phyloP scores from a whole-genome alignment of 2,797 vertebrate species.

The Pantherophis alleghaniensis region DNA sequence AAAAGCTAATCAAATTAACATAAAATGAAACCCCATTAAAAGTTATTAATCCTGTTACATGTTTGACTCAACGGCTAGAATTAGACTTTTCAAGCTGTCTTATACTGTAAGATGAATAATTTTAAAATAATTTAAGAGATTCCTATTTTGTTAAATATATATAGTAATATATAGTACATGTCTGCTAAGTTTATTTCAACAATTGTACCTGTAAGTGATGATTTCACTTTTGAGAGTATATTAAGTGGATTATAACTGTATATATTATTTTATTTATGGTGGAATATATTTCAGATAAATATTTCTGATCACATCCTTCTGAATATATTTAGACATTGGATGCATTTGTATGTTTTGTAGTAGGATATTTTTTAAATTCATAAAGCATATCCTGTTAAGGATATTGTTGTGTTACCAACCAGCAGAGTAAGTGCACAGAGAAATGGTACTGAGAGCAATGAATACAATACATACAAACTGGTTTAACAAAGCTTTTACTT shows the following conservation, averaged over 20 bases:
- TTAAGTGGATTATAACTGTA: background rate
- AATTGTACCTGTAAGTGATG: background rate
- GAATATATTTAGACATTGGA: constrained; percentile 11
- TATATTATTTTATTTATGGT: background rate
- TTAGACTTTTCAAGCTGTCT: constrained; percentile 49
- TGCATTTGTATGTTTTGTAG: background rate
- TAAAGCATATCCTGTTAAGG: background rate
- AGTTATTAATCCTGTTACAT: constrained; percentile 54
- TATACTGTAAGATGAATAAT: constrained; percentile 34
- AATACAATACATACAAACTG: no score
- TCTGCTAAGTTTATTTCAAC: constrained; percentile 44
- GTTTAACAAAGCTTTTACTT: no score
- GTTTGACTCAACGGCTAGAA: constrained; percentile 59
- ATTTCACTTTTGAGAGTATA: background rate
- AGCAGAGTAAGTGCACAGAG: no score
- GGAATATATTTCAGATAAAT: constrained; percentile 8
- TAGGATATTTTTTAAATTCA: background rate
- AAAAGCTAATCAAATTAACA: constrained; percentile 26
- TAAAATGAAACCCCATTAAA: constrained; percentile 44
- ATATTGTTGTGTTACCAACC: no score
- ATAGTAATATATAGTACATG: constrained; percentile 34
- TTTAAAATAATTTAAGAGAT: background rate
- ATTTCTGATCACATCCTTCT: background rate
- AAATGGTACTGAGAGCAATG: no score
- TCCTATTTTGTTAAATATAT: constrained; percentile 30